These are phyloP conservation scores for Acanthopleura granulata DNA, from an alignment of 2,888 invertebrate genomes.

Conservation along the genomic window DNA sequence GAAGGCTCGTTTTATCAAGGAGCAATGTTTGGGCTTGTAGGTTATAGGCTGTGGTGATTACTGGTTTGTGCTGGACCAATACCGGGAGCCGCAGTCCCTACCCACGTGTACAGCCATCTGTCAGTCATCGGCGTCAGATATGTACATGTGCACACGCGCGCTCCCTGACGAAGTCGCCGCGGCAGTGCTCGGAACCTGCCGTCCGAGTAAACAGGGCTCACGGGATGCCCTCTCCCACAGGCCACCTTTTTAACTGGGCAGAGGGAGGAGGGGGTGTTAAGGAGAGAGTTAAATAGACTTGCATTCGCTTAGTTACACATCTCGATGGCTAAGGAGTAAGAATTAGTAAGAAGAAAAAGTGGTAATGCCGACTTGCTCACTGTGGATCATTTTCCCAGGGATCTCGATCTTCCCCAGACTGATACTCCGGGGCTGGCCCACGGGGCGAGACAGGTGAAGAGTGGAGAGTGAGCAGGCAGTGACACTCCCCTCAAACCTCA, in stretches of 20 bases:
- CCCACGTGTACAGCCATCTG: background rate
- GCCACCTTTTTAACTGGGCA: too few relatives aligned
- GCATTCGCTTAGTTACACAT: background rate
- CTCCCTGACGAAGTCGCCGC: too few relatives aligned
- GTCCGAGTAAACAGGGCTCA: background rate
- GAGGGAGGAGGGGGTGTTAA: too few relatives aligned
- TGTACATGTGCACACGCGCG: too few relatives aligned
- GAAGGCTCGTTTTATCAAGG: too few relatives aligned
- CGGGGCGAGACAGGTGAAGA: background rate
- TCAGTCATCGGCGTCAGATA: background rate
- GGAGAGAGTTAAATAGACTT: background rate
- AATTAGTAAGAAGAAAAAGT: too few relatives aligned
- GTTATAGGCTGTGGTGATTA: too few relatives aligned
- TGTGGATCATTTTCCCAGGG: background rate
- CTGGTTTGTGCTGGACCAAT: too few relatives aligned
- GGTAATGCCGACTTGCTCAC: background rate
- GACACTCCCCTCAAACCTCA: background rate
- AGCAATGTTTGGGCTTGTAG: too few relatives aligned
- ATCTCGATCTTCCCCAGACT: background rate
- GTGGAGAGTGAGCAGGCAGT: background rate
- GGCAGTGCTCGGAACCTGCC: background rate
- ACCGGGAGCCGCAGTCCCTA: background rate
- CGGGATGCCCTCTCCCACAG: slow-evolving; percentile 1
- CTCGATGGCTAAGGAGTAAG: too few relatives aligned
- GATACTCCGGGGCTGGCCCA: background rate